Percentiles rank a stretch among this genome's conserved stretches.
These are phyloP conservation scores for Tragelaphus oryx DNA, from an alignment of 2,797 vertebrate genomes.

Conservation along the genomic window DNA sequence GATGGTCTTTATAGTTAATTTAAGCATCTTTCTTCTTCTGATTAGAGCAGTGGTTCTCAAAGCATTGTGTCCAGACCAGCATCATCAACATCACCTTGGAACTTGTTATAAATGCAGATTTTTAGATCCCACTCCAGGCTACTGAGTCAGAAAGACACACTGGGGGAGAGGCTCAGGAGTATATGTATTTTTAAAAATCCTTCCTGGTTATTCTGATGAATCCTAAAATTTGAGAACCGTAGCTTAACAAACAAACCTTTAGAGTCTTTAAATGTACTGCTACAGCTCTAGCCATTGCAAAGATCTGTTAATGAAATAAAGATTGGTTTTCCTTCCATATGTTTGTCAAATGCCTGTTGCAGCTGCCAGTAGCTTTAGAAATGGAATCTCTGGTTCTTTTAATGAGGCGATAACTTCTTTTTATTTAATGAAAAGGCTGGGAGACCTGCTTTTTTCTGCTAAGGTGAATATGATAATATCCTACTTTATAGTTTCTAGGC, in stretches of 20 bases:
- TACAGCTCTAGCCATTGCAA: neutral
- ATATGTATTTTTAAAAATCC: neutral
- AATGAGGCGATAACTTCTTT: neutral
- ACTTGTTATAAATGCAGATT: neutral
- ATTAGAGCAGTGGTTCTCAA: neutral
- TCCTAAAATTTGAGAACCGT: neutral
- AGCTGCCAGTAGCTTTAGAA: neutral
- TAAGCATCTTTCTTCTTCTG: conserved; percentile 17
- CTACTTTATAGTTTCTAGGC: neutral
- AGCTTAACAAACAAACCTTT: neutral
- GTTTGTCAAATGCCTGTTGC: neutral
- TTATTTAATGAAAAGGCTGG: neutral
- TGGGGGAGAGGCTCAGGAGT: neutral
- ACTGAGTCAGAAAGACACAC: neutral
- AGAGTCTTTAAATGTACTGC: neutral
- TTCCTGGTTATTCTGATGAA: neutral
- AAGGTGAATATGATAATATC: neutral
- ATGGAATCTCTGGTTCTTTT: neutral
- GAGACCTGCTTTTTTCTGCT: neutral
- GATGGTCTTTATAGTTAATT: neutral
- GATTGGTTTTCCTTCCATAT: neutral
- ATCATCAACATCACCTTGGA: neutral
- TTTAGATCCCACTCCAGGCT: neutral
- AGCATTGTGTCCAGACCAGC: neutral
- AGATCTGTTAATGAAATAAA: neutral